Evolutionary conservation across 2,113 vertebrate species (phyloP).

Genomic region (Corythaeola cristata): DNA sequence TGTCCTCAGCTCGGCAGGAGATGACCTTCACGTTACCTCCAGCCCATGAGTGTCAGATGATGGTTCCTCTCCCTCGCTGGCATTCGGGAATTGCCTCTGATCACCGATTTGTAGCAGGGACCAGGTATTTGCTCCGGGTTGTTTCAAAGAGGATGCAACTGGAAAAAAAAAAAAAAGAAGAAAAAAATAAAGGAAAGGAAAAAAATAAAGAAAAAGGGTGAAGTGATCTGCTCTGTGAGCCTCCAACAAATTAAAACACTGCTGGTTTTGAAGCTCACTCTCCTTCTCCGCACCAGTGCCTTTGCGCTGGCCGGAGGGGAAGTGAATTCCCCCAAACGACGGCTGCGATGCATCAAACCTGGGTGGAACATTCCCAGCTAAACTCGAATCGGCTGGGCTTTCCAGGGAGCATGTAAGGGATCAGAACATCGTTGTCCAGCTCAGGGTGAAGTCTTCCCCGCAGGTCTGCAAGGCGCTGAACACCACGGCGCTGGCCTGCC

Average conservation of each 20-base stretch:
- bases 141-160: not conserved
- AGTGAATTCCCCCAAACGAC: not conserved
- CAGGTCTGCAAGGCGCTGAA: constrained; percentile 93
- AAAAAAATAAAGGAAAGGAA: not conserved
- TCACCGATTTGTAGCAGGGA: not conserved
- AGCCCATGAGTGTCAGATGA: not conserved
- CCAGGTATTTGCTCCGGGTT: not conserved
- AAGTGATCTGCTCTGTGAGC: not conserved
- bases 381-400: fast-evolving
- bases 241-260: not conserved
- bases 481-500: constrained; percentile 87
- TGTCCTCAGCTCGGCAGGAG: not conserved
- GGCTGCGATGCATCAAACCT: not conserved
- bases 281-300: not conserved
- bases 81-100: not conserved
- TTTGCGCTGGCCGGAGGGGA: not conserved
- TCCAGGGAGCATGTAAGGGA: not conserved
- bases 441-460: fast-evolving
- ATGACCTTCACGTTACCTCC: not conserved
- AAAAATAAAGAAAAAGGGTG: not conserved
- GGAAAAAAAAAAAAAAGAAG: not conserved
- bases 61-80: not conserved
- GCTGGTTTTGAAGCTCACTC: not conserved
- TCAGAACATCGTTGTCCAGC: fast-evolving
- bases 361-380: not conserved